Evolutionary conservation across 2,888 invertebrate species (phyloP), one percentile per base, ranked within the genome.

Genomic region (Eupithecia exiguata): DNA sequence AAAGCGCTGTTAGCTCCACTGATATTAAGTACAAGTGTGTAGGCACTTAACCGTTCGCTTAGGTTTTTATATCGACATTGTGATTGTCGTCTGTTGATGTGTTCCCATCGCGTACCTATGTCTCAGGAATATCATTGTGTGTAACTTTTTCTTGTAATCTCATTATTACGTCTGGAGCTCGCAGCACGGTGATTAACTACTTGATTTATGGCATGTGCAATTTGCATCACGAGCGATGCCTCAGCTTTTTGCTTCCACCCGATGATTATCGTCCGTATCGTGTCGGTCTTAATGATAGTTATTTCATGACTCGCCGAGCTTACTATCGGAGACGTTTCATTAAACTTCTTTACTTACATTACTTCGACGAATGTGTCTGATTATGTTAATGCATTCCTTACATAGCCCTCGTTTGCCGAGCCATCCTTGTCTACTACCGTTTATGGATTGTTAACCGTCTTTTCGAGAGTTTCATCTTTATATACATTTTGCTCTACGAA

Each of bases 261-360:
- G 91, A 92, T 93, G 90, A 93, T 93, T 93, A 94, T 93, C 92
- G 91, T 91, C 90, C 91, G 92, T 92, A 93, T 93, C 93, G 94
- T 92, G 93, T 93, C 91, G 91, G 89, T 84, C 87, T 90, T 94
- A 94, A 94, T 94, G 91, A 93, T 92, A 91, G 93, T 94, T 89
- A 93, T 93, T 93, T 92, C 91, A 92, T 91, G 92, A 92, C 89
- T 91, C 91, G 91, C 87, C 92, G 89, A 86, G 89, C 92, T 91
- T 83, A 90, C 91, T 89, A 88, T 88, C 86, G 88, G 90, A 88
- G 91, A 92, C 91, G 91, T 92, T 92, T 91, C 90, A 92, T 94
- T 94, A 93, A 92, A 93, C 90, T 89, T 87, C 89, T 92, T 91
- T 89, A 91, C 92, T 91, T 92, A 91, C 89, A 92, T 92, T 91